Evolutionary conservation across 2,113 vertebrate species (phyloP), one percentile per base, ranked within the genome.

Genomic region (Hyla sarda): DNA sequence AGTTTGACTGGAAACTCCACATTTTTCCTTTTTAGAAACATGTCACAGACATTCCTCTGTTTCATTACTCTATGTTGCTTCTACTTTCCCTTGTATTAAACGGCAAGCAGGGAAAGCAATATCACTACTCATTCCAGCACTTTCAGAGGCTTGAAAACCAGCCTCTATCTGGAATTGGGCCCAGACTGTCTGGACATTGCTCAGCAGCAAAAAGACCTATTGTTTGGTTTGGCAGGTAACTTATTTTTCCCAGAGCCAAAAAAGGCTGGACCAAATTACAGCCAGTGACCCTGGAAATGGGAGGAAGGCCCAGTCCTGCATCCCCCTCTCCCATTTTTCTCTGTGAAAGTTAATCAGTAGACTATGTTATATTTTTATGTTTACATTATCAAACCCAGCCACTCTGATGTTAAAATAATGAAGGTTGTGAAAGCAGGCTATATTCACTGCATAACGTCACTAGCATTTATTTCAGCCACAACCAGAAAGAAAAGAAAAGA

Each of bases 11-110:
- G 89, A 92, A 93, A 93, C 90, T 91, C 91, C 89, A 88, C 92
- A 92, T 93, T 94, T 94, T 93, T 95, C 93, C 93, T 94, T 91
- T 90, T 92, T 90, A 94, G 94, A 93, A 93, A 90, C 93, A 93
- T 90, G 94, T 95, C 94, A 92, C 91, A 88, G 47, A 88, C 91
- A 90, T 92, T 93, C 92, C 90, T 91, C 88, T 0, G 74, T 90
- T 91, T 90, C 93, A 93, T 94, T 91, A 89, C 90, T 93, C 93
- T 91, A 48, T 30, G 73, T 89, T 85, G 90, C 87, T 73, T 88
- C 90, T 88, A 88, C 90, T 89, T 81, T 87, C 85, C 89, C 92
- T 87, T 73, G 87, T 83, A 88, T 91, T 90, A 91, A 87, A 91
- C 88, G 83, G 88, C 89, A 75, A 41, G 88, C 73, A 13, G 87